Evolutionary conservation across 2,797 vertebrate genomes (phyloP).

Genomic region (Perodicticus potto): DNA sequence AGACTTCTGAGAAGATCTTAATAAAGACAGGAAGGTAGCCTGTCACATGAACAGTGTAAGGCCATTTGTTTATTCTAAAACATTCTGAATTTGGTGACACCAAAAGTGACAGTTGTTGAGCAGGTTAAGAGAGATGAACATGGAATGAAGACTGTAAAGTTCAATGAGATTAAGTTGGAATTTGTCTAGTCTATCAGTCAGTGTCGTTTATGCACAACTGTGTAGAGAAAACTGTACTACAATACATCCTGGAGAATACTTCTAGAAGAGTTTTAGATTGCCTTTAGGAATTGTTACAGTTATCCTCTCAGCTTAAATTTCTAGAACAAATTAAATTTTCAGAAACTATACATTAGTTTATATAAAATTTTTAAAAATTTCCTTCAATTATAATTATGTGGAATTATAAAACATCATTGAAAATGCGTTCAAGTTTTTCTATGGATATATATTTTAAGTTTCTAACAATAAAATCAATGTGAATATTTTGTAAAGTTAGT

Average conservation of each 20-base stretch:
- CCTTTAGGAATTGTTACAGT: neutral
- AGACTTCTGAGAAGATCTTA: neutral
- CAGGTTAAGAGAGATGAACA: neutral
- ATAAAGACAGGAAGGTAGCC: neutral
- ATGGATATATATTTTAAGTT: neutral
- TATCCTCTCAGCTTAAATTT: neutral
- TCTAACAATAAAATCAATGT: neutral
- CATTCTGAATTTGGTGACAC: neutral
- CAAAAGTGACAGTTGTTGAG: neutral
- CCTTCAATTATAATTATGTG: neutral
- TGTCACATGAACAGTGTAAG: neutral
- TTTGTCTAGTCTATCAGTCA: slow-evolving; percentile 4
- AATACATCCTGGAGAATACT: neutral
- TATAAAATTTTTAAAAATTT: neutral
- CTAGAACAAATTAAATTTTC: neutral
- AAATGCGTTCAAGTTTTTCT: neutral
- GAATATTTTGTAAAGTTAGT: neutral
- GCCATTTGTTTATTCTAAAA: neutral
- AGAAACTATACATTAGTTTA: neutral
- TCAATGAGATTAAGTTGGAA: neutral
- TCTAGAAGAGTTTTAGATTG: neutral
- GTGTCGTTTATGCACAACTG: neutral
- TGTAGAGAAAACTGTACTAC: neutral
- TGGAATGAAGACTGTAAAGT: neutral
- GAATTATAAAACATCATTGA: neutral